Evolutionary conservation across 2,888 invertebrate species (phyloP).

Genomic region (Machimus rusticus): DNA sequence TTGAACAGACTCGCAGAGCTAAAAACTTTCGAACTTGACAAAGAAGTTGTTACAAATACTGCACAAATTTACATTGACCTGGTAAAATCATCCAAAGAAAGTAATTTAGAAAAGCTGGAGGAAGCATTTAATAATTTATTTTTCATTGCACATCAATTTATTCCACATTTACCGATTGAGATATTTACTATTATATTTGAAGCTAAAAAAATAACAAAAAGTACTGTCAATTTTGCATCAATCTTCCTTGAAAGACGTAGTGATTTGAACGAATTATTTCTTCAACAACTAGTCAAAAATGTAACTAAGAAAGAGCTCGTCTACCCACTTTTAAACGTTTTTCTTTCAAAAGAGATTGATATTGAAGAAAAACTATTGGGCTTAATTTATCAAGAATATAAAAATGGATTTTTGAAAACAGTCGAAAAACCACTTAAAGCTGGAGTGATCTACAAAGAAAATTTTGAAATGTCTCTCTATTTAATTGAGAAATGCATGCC

Average conservation of each 20-base stretch:
- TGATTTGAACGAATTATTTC: constrained; percentile 49
- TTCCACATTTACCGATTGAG: constrained; percentile 64
- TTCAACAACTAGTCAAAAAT: constrained; percentile 57
- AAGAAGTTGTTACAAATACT: constrained; percentile 61
- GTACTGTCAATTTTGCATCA: constrained; percentile 67
- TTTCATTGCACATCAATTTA: constrained; percentile 68
- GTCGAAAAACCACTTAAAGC: constrained; percentile 76
- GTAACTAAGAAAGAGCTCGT: constrained; percentile 70
- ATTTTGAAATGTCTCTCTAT: constrained; percentile 67
- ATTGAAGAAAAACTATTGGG: constrained; percentile 64
- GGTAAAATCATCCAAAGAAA: constrained; percentile 61
- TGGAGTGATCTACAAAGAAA: constrained; percentile 70
- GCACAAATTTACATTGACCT: constrained; percentile 64
- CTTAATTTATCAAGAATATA: constrained; percentile 68
- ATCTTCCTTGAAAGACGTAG: constrained; percentile 65
- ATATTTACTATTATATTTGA: constrained; percentile 67
- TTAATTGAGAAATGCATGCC: constrained; percentile 71
- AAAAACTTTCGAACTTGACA: constrained; percentile 52
- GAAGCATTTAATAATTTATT: constrained; percentile 67
- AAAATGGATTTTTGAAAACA: constrained; percentile 69
- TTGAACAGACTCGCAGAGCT: constrained; percentile 64
- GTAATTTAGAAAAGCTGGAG: constrained; percentile 67
- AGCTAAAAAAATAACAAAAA: constrained; percentile 65
- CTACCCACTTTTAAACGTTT: constrained; percentile 69
- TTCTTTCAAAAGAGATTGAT: constrained; percentile 58